Base-by-base conservation (phyloP, 2,888 invertebrate species). In the Stenodera caucasica region DNA sequence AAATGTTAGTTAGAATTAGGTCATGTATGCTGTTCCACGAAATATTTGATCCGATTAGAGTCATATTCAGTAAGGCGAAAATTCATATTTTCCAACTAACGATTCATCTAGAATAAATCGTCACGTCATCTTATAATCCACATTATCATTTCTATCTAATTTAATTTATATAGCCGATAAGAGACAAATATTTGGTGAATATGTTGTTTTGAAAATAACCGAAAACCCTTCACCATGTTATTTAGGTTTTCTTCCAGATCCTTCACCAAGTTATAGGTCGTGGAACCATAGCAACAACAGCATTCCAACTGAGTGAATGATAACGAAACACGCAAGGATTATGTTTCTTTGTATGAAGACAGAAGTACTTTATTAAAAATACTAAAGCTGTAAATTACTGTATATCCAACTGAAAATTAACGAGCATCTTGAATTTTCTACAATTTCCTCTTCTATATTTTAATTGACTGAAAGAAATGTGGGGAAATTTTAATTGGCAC, bases 251-350 rank as follows among this genome's bases (percentile, higher is more conserved):
- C 57, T 50, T 51, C 57, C 40, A 50, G 56, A 53, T 62, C 55
- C 56, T 59, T 54, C 30, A 52, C n/a, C n/a, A 32, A 54, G 56
- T 58, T 56, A 53, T 56, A 59, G 62, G 62, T 62, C 53, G 60
- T 49, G 63, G 55, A 58, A 50, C 63, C 60, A 63, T 63, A 52
- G 60, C 60, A 63, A 63, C 62, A 58, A 55, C 58, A 58, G 58
- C 57, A 57, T 63, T 59, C 59, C 60, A 32, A 29, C 60, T 45
- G 30, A 49, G 29, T 53, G 56, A 51, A 59, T 59, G 59, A 58
- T 29, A 30, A 29, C 33, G 51, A 61, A 58, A 29, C 58, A 58
- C 40, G 56, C 58, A 35, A 58, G 51, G 57, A 61, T 58, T 58
- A 51, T 50, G 26, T 50, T 50, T 30, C 18, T 52, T 7, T 33